Evolutionary conservation across 2,797 vertebrate species (phyloP).

Genomic region (Nannoperca australis): DNA sequence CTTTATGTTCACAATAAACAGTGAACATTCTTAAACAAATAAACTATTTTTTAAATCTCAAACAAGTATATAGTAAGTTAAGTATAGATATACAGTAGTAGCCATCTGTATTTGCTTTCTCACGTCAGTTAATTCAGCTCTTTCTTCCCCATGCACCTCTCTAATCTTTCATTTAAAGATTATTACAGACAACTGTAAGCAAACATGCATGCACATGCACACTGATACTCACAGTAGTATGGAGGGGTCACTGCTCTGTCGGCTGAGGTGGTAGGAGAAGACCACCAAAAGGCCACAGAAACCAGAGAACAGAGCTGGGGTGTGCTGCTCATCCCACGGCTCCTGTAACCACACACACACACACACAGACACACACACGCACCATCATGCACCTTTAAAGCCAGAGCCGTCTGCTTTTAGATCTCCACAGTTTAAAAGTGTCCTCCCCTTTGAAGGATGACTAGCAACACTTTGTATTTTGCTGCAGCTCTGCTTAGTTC

Average conservation of each 20-base stretch:
- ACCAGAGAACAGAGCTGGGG: constrained; percentile 94
- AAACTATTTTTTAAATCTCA: neutral
- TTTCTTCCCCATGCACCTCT: neutral
- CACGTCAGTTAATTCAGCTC: neutral
- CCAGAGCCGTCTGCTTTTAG: constrained; percentile 6
- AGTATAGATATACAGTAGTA: too few relatives aligned
- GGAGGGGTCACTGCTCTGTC: constrained; percentile 96
- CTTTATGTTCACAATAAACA: neutral
- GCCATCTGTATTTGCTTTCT: neutral
- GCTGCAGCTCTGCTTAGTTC: constrained; percentile 32
- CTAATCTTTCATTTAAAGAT: neutral
- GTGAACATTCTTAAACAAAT: neutral
- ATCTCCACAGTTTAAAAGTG: constrained; percentile 11
- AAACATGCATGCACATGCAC: neutral
- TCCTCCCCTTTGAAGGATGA: constrained; percentile 11
- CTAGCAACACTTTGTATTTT: constrained; percentile 14
- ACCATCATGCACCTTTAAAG: neutral
- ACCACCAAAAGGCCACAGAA: constrained; percentile 96
- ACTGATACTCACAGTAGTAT: constrained; percentile 90
- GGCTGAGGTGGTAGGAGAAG: constrained; percentile 95
- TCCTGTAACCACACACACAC: constrained; percentile 84
- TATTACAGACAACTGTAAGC: neutral
- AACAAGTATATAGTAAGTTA: too few relatives aligned
- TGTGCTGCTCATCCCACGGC: constrained; percentile 96
- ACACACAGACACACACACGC: constrained; percentile 24